These are phyloP conservation scores for Pterocles gutturalis DNA, from an alignment of 2,113 vertebrate genomes.

Conservation along the genomic window DNA sequence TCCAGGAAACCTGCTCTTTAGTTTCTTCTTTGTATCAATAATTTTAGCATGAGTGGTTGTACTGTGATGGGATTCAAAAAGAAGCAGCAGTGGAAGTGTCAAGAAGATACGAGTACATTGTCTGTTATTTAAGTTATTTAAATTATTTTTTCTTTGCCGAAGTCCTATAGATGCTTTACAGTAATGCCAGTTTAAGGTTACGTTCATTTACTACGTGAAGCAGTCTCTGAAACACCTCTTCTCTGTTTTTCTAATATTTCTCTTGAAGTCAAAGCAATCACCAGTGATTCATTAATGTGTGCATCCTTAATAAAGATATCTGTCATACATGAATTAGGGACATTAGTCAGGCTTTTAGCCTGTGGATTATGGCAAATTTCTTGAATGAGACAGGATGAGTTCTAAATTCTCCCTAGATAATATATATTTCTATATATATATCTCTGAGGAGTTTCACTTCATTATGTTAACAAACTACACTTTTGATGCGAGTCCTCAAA, in stretches of 20 bases:
- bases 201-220: not conserved
- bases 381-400: not conserved
- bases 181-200: not conserved
- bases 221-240: not conserved
- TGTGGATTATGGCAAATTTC: not conserved
- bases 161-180: not conserved
- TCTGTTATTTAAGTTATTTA: not conserved
- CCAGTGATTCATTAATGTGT: conserved; percentile 34
- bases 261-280: conserved; percentile 8
- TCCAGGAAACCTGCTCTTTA: not conserved
- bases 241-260: conserved; percentile 11
- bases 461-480: not conserved
- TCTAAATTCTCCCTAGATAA: not conserved
- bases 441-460: not conserved
- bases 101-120: not conserved
- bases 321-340: conserved; percentile 14
- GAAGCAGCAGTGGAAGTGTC: not conserved
- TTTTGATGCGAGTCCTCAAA: not conserved
- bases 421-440: not conserved
- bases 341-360: conserved; percentile 38
- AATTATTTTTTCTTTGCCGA: not conserved
- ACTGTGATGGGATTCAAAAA: not conserved
- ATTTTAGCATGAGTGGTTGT: not conserved
- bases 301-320: conserved; percentile 1
- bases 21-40: not conserved